phyloP scores from a whole-genome alignment of 2,797 vertebrate species.

The Mus minutoides region DNA sequence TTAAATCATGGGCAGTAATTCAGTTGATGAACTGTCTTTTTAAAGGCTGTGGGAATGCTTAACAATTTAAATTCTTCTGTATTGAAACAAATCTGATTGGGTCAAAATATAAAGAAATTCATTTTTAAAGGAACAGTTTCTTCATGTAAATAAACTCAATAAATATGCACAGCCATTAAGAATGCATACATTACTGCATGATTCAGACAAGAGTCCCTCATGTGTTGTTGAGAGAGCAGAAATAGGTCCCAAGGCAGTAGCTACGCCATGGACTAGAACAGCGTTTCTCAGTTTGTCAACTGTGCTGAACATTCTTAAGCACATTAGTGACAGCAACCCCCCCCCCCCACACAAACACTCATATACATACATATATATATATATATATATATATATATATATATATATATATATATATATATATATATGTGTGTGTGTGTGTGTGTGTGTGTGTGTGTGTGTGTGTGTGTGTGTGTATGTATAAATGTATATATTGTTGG shows the following conservation, averaged over 20 bases:
- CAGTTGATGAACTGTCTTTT: background rate
- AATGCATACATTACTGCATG: background rate
- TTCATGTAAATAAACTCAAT: background rate
- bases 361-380: too few species aligned
- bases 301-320: background rate
- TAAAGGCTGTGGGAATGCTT: background rate
- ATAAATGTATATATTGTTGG: background rate
- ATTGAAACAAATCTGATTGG: background rate
- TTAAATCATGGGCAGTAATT: background rate
- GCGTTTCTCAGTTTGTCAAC: background rate
- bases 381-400: too few species aligned
- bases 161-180: background rate
- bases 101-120: background rate
- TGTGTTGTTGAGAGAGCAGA: background rate
- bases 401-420: too few species aligned
- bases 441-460: too few species aligned
- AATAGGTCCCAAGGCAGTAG: too few species aligned
- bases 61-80: background rate
- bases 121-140: background rate
- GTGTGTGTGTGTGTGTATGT: too few species aligned
- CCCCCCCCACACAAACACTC: background rate
- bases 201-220: rapidly evolving
- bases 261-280: rapidly evolving
- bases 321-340: rapidly evolving
- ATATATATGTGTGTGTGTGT: too few species aligned